Evolutionary conservation across 2,888 invertebrate genomes (phyloP).

Genomic region (Dioctria rufipes): DNA sequence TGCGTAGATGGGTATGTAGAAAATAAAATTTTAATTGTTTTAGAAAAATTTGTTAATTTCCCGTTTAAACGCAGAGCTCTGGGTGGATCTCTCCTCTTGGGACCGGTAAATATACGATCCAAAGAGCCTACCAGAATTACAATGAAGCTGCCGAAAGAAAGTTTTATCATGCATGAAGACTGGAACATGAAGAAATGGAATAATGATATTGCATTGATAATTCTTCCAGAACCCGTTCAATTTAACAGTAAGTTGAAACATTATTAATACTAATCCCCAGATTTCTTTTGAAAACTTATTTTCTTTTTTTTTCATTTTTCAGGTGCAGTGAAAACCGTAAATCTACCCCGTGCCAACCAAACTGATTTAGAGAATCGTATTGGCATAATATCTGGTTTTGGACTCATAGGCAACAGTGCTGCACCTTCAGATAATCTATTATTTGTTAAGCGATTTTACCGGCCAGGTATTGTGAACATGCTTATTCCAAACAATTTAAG

Average conservation of each 20-base stretch:
- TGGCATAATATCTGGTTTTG: conserved; percentile 29
- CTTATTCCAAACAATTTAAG: conserved; percentile 6
- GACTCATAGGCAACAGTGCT: conserved; percentile 8
- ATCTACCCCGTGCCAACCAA: conserved; percentile 7
- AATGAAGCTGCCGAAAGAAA: neutral
- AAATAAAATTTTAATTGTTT: neutral
- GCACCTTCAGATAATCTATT: neutral
- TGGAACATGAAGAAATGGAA: neutral
- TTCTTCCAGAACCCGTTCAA: neutral
- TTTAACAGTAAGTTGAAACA: neutral
- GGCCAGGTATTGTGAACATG: neutral
- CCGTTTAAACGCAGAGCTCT: neutral
- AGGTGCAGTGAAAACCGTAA: conserved; percentile 24
- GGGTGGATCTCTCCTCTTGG: conserved; percentile 6
- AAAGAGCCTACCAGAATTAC: conserved; percentile 1
- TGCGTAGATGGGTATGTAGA: conserved; percentile 31
- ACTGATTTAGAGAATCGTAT: conserved; percentile 4
- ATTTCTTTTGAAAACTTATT: too few species aligned
- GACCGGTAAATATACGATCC: neutral
- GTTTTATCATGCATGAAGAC: conserved; percentile 18
- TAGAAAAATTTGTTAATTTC: neutral
- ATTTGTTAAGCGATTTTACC: conserved; percentile 2
- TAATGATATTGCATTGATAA: conserved; percentile 29
- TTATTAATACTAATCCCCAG: too few species aligned
- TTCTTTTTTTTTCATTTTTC: too few species aligned